These are phyloP conservation scores for Fistularia tabacaria DNA, from an alignment of 2,797 vertebrate species.

Conservation along the genomic window DNA sequence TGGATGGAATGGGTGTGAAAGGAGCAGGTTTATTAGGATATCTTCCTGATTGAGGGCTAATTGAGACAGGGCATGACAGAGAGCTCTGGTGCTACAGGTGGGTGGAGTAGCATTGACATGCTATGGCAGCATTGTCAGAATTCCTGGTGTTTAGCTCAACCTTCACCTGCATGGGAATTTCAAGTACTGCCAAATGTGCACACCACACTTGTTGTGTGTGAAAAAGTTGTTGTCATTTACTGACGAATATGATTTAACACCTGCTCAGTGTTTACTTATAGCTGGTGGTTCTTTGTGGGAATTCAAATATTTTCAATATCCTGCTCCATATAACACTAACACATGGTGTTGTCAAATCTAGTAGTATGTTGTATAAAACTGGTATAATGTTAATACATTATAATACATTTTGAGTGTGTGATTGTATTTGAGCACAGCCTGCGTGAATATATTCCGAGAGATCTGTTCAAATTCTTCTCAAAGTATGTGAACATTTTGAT, in stretches of 20 bases:
- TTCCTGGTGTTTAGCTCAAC: constrained; percentile 58
- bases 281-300: constrained; percentile 11
- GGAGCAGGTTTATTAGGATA: constrained; percentile 75
- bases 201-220: constrained; percentile 4
- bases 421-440: constrained; percentile 6
- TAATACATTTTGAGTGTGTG: constrained; percentile 7
- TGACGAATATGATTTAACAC: constrained; percentile 10
- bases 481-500: constrained; percentile 25
- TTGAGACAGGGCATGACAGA: constrained; percentile 44
- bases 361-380: constrained; percentile 12
- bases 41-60: constrained; percentile 54
- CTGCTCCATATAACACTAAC: constrained; percentile 24
- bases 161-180: constrained; percentile 52
- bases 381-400: constrained; percentile 21
- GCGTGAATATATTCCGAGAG: not conserved
- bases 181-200: constrained; percentile 14
- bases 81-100: constrained; percentile 51
- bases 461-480: constrained; percentile 1
- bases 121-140: constrained; percentile 57
- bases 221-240: constrained; percentile 7
- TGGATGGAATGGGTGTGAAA: constrained; percentile 71
- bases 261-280: constrained; percentile 5
- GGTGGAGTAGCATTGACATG: constrained; percentile 55
- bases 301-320: constrained; percentile 24
- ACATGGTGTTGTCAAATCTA: constrained; percentile 29